Conservation (phyloP, 53 echinoderm and acorn worm genomes). For the Apostichopus leukothele region DNA sequence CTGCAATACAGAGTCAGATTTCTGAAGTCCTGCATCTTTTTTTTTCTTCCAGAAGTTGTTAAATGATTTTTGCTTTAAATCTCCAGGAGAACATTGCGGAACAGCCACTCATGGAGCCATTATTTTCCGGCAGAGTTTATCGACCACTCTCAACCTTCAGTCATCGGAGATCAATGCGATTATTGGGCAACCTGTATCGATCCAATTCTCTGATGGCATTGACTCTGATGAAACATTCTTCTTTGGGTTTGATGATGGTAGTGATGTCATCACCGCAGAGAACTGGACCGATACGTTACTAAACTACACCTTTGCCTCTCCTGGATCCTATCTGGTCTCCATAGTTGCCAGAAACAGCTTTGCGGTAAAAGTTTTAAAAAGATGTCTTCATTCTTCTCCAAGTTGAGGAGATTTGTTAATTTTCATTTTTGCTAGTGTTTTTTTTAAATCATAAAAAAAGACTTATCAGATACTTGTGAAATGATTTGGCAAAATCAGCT, state of each 20-base stretch:
- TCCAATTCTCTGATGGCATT: conserved; percentile 8
- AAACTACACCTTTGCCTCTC: not conserved
- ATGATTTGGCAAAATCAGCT: no score
- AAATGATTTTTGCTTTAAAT: not conserved
- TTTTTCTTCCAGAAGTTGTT: no score
- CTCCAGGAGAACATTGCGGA: conserved; percentile 43
- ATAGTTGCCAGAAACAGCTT: conserved; percentile 42
- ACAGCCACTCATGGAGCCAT: conserved; percentile 44
- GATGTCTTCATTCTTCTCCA: not conserved
- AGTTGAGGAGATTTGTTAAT: no score
- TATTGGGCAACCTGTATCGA: conserved; percentile 33
- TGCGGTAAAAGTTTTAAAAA: not conserved
- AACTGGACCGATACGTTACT: not conserved
- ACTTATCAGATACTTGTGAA: no score
- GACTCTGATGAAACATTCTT: conserved; percentile 29
- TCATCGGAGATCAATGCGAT: conserved; percentile 17
- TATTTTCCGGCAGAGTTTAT: conserved; percentile 16
- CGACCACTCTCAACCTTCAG: not conserved
- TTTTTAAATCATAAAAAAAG: not conserved
- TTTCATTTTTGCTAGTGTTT: not conserved
- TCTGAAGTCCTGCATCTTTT: no score
- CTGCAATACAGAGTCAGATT: no score
- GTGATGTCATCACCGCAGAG: not conserved
- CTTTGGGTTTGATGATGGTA: conserved; percentile 45
- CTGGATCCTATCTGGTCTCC: conserved; percentile 31